phyloP scores from a whole-genome alignment of 2,888 invertebrate species.

The Dorcus hopei region DNA sequence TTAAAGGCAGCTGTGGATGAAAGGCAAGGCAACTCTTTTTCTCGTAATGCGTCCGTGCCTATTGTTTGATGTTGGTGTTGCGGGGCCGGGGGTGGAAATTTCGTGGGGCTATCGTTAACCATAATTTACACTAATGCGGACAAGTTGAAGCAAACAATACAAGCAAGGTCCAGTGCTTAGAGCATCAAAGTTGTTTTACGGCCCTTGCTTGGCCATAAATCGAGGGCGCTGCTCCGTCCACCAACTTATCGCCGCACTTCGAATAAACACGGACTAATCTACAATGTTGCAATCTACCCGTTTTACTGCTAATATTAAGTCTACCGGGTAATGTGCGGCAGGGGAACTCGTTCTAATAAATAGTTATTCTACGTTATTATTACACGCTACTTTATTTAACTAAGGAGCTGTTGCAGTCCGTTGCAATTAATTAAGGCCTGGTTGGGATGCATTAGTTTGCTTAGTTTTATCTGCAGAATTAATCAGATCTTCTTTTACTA shows the following conservation, averaged over 20 bases:
- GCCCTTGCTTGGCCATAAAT: conserved; percentile 38
- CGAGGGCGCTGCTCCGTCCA: conserved; percentile 25
- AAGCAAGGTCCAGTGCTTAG: conserved; percentile 17
- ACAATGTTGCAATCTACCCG: conserved; percentile 39
- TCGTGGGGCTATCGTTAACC: conserved; percentile 1
- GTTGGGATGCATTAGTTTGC: too few species aligned
- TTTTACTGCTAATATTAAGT: conserved; percentile 37
- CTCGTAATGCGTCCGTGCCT: too few species aligned
- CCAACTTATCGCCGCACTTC: conserved; percentile 41
- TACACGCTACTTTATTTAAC: background rate
- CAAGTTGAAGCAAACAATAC: conserved; percentile 19
- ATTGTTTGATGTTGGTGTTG: too few species aligned
- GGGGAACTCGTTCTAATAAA: conserved; percentile 28
- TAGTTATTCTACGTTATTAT: conserved; percentile 13
- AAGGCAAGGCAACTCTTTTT: too few species aligned
- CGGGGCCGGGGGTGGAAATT: background rate
- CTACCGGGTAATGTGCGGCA: conserved; percentile 36
- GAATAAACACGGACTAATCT: conserved; percentile 46
- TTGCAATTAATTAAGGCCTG: too few species aligned
- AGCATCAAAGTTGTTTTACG: conserved; percentile 38
- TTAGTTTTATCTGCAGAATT: too few species aligned
- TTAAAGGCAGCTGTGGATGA: too few species aligned
- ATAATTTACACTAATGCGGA: conserved; percentile 20
- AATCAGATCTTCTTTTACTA: too few species aligned
- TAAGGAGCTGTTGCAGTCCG: too few species aligned